Evolutionary conservation across 2,888 invertebrate species (phyloP).

Genomic region (Xanthorhoe spadicearia): DNA sequence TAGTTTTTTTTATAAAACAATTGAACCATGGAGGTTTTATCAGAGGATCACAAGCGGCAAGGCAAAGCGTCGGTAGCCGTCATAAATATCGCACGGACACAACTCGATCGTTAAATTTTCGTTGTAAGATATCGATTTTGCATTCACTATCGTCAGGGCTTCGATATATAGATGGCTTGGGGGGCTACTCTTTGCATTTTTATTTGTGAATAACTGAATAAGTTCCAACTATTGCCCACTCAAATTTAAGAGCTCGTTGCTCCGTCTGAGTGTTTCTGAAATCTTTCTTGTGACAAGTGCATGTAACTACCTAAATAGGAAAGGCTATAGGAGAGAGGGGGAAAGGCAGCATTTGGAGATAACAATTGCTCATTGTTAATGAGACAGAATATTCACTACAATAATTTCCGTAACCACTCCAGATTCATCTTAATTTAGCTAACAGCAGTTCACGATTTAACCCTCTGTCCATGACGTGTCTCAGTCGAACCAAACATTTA

Average conservation of each 20-base stretch:
- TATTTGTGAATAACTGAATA: neutral
- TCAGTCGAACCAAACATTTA: conserved; percentile 50
- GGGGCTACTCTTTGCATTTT: conserved; percentile 8
- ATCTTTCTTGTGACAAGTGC: too few species aligned
- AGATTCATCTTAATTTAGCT: conserved; percentile 15
- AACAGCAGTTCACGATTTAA: conserved; percentile 34
- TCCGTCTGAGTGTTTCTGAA: too few species aligned
- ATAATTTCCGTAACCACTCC: neutral
- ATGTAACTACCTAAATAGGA: too few species aligned
- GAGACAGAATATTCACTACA: too few species aligned
- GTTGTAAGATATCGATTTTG: conserved; percentile 40
- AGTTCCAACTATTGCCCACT: too few species aligned
- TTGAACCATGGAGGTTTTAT: conserved; percentile 14
- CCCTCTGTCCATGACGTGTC: conserved; percentile 41
- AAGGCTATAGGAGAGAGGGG: neutral
- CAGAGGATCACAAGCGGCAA: conserved; percentile 29
- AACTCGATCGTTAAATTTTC: conserved; percentile 43
- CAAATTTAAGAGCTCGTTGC: too few species aligned
- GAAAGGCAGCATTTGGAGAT: too few species aligned
- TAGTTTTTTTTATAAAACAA: too few species aligned
- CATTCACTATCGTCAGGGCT: conserved; percentile 36
- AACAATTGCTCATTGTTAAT: too few species aligned
- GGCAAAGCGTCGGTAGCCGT: conserved; percentile 40
- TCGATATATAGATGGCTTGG: conserved; percentile 16
- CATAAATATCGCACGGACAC: conserved; percentile 41